Percentiles rank a stretch among this genome's conserved stretches.
phyloP scores from a whole-genome alignment of 1,140 invertebrate genomes.

The Calosoma granatense region DNA sequence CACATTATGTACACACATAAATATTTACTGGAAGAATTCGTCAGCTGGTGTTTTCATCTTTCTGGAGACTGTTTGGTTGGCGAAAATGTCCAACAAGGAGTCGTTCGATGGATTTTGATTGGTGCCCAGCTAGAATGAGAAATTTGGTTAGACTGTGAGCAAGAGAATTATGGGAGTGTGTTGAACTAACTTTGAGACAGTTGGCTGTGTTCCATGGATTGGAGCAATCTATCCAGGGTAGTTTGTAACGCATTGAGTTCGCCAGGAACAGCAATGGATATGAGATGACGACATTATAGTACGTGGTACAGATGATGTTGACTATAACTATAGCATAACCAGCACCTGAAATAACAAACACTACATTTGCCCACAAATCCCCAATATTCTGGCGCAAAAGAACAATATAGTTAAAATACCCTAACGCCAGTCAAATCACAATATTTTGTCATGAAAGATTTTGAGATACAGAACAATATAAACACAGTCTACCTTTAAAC shows the following conservation, averaged over 20 bases:
- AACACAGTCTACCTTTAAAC: slow-evolving; percentile 69
- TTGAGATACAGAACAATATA: slow-evolving; percentile 5
- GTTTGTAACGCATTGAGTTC: slow-evolving; percentile 51
- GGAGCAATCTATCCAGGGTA: slow-evolving; percentile 81
- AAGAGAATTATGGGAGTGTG: too few species aligned
- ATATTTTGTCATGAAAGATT: too few species aligned
- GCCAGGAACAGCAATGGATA: slow-evolving; percentile 82
- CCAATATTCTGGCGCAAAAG: too few species aligned
- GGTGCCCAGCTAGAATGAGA: too few species aligned
- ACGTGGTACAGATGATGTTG: slow-evolving; percentile 81
- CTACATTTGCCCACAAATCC: too few species aligned
- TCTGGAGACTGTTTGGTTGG: slow-evolving; percentile 16
- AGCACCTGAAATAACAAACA: slow-evolving; percentile 54
- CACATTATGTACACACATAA: not conserved
- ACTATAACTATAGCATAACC: slow-evolving; percentile 76
- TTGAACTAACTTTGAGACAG: slow-evolving; percentile 47
- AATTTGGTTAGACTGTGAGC: too few species aligned
- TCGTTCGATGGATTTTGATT: too few species aligned
- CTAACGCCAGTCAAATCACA: too few species aligned
- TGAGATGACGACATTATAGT: slow-evolving; percentile 88
- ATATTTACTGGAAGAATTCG: slow-evolving; percentile 75
- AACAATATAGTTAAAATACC: slow-evolving; percentile 13
- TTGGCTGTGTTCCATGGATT: slow-evolving; percentile 79
- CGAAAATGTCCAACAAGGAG: slow-evolving; percentile 20
- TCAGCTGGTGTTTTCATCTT: slow-evolving; percentile 58